Evolutionary conservation across 2,797 vertebrate genomes (phyloP), one percentile per base, ranked within the genome.

Genomic region (Pteropus rufus): DNA sequence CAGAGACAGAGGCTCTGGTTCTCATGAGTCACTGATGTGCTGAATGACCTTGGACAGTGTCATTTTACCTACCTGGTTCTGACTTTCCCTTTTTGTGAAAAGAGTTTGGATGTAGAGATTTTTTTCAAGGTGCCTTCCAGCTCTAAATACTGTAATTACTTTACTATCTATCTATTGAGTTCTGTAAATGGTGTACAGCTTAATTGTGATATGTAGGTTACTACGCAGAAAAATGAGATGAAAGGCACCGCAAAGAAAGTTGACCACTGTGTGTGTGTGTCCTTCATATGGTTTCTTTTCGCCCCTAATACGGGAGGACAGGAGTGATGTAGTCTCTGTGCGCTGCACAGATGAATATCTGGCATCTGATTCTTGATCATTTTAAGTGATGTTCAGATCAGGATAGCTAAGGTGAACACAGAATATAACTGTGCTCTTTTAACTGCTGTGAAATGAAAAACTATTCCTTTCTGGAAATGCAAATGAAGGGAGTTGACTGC

Each of bases 51-150:
- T 96, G 65, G 23, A 8, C 36, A 75, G 46, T 79, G 26, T 70
- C n/a, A 46, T 86, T 90, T 94, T 82, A 36, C 18, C 16, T 89
- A 18, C 75, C n/a, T 44, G 39, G 7, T 39, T 94, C 34, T 89
- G 76, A 39, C 31, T 94, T 85, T 81, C 10, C 7, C 16, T 49
- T 90, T 96, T 65, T 88, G 23, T 91, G 87, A 95, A 95, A 56
- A 82, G 54, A 81, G n/a, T 93, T 83, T 90, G 5, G 67, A 54
- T 69, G 26, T 16, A 93, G 90, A 92, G 56, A 67, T 91, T 93
- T 96, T 85, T 95, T 70, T 96, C 85, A 93, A 94, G 41, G 93
- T 96, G 86, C 2, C 91, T 96, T 93, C 89, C 31, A 88, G 64
- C 56, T 91, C 52, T 87, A 95, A 92, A n/a, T 46, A 82, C 10